Evolutionary conservation across 2,888 invertebrate genomes (phyloP), one percentile per base, ranked within the genome.

Genomic region (Halictus quadricinctus): DNA sequence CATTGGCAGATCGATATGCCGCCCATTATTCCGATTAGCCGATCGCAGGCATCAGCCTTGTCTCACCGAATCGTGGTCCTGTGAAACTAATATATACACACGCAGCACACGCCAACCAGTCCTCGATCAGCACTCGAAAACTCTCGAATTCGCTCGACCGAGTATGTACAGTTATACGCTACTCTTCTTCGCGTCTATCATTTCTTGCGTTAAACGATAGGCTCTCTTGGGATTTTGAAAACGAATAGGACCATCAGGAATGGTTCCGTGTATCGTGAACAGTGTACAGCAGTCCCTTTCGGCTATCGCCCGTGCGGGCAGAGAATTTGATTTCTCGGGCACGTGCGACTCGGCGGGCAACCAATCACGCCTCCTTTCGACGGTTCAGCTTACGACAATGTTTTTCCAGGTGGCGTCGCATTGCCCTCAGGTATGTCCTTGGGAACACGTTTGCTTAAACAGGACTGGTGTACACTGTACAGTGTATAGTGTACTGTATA

Each of bases 1-100:
- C 88, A 86, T 87, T 82, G 90, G 91, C 87, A 84, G 89, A 89
- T 90, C 90, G 88, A 88, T 89, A 88, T 91, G 91, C 88, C 91
- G 91, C 89, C 91, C 91, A 90, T 89, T 88, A 89, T 89, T 90
- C 90, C 88, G 89, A 90, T 88, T 88, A 89, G 85, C 73, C 76
- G 84, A 85, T 85, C 76, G 85, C 90, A 87, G 89, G 89, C 89
- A 87, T 89, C 94, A 91, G 91, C 91, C 91, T 91, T 91, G 91
- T 91, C 93, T 92, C 92, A 92, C 91, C 89, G 90, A 88, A 91
- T 91, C 90, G 91, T 88, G 91, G 91, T 94, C 94, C 94, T 94
- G 94, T 94, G 94, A 94, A 94, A 94, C 94, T 94, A 94, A 94
- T 93, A 94, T 91, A 94, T 94, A 94, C 94, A 94, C 94, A 94